A percentile compares a stretch with the other conserved stretches of the same genome.
These are phyloP conservation scores for Dasyornis broadbenti DNA, from an alignment of 2,113 vertebrate species.

Conservation along the genomic window DNA sequence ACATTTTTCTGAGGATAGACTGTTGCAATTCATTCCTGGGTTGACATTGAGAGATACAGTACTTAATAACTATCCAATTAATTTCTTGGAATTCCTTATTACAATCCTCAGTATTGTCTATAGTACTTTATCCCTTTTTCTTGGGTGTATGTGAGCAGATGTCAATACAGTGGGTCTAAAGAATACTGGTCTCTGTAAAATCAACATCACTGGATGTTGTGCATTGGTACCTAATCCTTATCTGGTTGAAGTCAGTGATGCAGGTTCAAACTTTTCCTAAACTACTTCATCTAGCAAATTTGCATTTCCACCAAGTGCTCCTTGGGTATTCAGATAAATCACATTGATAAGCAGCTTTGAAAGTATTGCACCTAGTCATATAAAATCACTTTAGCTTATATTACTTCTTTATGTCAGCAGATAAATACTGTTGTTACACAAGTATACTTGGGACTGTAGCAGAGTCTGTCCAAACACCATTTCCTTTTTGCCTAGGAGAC, in stretches of 20 bases:
- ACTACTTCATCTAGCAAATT: not conserved
- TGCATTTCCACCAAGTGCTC: not conserved
- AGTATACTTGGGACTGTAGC: not conserved
- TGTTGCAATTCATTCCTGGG: not conserved
- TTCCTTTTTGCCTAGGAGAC: not conserved
- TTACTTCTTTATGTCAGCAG: slow-evolving; percentile 51
- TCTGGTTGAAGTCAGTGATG: not conserved
- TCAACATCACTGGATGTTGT: not conserved
- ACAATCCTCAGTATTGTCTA: not conserved
- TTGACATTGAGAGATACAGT: not conserved
- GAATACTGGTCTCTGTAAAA: not conserved
- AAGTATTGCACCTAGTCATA: not conserved
- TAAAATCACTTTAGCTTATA: not conserved
- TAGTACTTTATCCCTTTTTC: not conserved
- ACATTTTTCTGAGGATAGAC: not conserved
- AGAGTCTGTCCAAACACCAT: not conserved
- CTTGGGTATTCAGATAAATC: not conserved
- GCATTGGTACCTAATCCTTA: not conserved
- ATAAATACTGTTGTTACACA: not conserved
- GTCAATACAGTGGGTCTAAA: not conserved
- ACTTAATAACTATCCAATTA: not conserved
- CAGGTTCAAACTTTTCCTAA: not conserved
- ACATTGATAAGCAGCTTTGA: not conserved
- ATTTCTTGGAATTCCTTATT: not conserved
- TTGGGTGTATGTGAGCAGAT: not conserved